These are phyloP conservation scores for Enhydra lutris DNA, from an alignment of 2,113 vertebrate species.

Conservation along the genomic window DNA sequence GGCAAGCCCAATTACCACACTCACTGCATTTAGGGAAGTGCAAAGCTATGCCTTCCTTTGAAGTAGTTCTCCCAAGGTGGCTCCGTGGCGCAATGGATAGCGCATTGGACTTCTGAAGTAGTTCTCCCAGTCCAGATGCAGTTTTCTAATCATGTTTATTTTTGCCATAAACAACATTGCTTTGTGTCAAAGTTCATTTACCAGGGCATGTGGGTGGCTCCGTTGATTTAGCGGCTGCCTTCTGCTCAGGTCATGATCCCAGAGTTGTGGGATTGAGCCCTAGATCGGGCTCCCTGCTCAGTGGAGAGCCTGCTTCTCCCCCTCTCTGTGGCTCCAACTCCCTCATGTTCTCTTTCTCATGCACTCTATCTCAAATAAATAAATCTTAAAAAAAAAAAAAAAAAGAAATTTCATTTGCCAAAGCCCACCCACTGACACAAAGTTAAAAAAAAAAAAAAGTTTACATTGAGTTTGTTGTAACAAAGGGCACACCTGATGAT, in stretches of 20 bases:
- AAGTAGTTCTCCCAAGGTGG: neutral
- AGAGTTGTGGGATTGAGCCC: neutral
- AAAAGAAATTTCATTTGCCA: neutral
- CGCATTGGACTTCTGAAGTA: too few species aligned
- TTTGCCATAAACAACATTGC: neutral
- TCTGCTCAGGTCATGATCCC: neutral
- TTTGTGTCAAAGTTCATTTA: neutral
- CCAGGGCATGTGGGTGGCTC: neutral
- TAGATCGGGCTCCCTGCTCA: neutral
- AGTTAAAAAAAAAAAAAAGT: neutral
- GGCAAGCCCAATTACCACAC: rapidly evolving
- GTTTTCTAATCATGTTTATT: neutral
- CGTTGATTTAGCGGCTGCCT: neutral
- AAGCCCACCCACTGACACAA: neutral
- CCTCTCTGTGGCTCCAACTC: neutral
- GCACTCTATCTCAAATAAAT: neutral
- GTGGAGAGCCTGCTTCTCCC: neutral
- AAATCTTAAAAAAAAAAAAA: neutral
- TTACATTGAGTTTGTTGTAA: neutral
- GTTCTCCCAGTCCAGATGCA: neutral
- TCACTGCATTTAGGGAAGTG: neutral
- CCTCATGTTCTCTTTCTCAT: neutral
- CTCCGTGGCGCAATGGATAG: too few species aligned
- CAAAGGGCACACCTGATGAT: neutral
- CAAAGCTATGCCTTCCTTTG: neutral